These are phyloP conservation scores for Scolopax mira DNA, from an alignment of 2,113 vertebrate species.

Conservation along the genomic window DNA sequence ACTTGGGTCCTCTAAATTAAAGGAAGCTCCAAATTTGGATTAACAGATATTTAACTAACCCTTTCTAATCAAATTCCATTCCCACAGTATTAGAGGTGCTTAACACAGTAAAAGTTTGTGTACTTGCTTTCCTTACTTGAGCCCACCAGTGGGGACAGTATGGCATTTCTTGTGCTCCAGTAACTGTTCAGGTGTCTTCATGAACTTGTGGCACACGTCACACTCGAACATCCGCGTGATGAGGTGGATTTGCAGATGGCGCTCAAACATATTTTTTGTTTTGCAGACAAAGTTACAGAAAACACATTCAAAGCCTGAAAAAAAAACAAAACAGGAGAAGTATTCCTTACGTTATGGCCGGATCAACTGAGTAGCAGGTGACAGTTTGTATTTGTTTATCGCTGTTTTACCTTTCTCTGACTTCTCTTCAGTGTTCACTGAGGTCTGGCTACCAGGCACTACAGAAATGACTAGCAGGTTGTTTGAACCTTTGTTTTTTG, in stretches of 20 bases:
- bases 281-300: constrained; percentile 99
- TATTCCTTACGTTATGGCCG: not conserved
- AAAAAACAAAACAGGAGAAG: not conserved
- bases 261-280: constrained; percentile 97
- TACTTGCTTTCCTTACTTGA: constrained; percentile 99
- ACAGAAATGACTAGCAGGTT: constrained; percentile 91
- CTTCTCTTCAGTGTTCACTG: constrained; percentile 89
- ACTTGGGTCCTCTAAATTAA: not conserved
- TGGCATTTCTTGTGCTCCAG: constrained; percentile 99
- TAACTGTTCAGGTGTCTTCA: constrained; percentile 98
- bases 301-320: constrained; percentile 95
- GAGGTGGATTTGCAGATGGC: constrained; percentile 98
- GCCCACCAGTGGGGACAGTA: constrained; percentile 98
- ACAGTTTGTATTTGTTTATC: not conserved
- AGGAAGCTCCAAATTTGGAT: not conserved
- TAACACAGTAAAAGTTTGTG: constrained; percentile 87
- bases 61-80: not conserved
- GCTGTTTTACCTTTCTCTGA: constrained; percentile 89
- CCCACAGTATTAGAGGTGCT: constrained; percentile 50
- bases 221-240: constrained; percentile 99
- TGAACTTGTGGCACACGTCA: constrained; percentile 99
- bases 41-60: not conserved
- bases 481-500: constrained; percentile 85
- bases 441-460: constrained; percentile 85
- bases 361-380: not conserved